Percentiles rank a stretch among this genome's conserved stretches.
These are phyloP conservation scores for Arge pagana DNA, from an alignment of 2,888 invertebrate species.

Conservation along the genomic window DNA sequence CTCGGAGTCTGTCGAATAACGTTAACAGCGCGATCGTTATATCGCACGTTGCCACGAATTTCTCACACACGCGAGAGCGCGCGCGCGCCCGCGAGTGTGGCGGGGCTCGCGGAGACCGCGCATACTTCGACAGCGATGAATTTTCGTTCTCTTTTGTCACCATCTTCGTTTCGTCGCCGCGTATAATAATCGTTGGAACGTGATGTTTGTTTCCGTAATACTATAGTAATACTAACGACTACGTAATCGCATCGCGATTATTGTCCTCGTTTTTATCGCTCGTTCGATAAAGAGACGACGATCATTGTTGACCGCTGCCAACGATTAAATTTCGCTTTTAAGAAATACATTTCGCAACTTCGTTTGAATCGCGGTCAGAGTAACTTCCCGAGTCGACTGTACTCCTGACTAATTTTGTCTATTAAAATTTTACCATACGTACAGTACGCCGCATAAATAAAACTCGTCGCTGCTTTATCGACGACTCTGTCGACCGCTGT, in stretches of 20 bases:
- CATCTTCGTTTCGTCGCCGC: too few species aligned
- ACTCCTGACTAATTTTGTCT: constrained; percentile 52
- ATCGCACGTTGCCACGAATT: not conserved
- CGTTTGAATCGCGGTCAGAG: constrained; percentile 49
- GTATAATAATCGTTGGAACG: too few species aligned
- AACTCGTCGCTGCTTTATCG: too few species aligned
- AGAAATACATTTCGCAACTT: constrained; percentile 41
- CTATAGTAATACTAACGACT: too few species aligned
- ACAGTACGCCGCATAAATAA: constrained; percentile 37
- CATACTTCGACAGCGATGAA: too few species aligned
- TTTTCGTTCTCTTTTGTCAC: too few species aligned
- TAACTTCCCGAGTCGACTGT: constrained; percentile 45
- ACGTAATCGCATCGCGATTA: too few species aligned
- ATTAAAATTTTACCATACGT: constrained; percentile 53
- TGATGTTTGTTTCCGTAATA: too few species aligned
- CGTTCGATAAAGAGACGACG: too few species aligned
- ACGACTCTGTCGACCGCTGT: constrained; percentile 22
- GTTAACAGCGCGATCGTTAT: not conserved
- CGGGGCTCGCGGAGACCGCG: too few species aligned
- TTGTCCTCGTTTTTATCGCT: not conserved
- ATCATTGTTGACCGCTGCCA: too few species aligned
- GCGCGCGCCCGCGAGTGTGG: too few species aligned
- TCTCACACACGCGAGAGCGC: not conserved
- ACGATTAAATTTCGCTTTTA: constrained; percentile 2
- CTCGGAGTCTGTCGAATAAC: not conserved